A percentile compares a stretch with the other conserved stretches of the same genome.
These are phyloP conservation scores for Poecilus cupreus DNA, from an alignment of 2,888 invertebrate genomes.

Conservation along the genomic window DNA sequence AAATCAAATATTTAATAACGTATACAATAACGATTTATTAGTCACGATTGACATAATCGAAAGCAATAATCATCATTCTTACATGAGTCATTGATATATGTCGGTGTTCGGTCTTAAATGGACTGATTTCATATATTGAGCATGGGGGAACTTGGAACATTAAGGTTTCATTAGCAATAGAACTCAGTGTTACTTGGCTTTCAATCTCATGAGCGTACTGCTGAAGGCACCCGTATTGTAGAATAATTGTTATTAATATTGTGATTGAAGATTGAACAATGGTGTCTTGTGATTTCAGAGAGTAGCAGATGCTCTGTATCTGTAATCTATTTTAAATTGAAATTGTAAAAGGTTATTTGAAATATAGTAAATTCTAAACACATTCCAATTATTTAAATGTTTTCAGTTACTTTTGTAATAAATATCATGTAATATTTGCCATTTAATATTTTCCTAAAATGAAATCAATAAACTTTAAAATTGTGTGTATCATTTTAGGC, in stretches of 20 bases:
- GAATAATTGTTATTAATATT: background rate
- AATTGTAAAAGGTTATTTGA: background rate
- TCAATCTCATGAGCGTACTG: background rate
- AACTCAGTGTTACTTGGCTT: background rate
- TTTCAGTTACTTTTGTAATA: too few relatives aligned
- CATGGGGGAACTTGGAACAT: constrained; percentile 12
- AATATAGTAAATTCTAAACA: too few relatives aligned
- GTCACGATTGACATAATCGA: constrained; percentile 29
- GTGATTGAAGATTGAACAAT: background rate
- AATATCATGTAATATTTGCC: too few relatives aligned
- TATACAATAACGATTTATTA: constrained; percentile 23
- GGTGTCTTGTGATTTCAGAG: background rate
- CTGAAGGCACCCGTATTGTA: constrained; percentile 9
- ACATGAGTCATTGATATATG: constrained; percentile 20
- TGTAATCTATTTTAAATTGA: background rate
- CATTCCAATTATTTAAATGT: too few relatives aligned
- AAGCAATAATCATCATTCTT: constrained; percentile 26
- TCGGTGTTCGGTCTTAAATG: background rate
- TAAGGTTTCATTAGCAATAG: constrained; percentile 6
- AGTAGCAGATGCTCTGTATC: too few relatives aligned
- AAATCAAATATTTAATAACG: background rate
- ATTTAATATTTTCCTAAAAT: too few relatives aligned
- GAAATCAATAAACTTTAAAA: too few relatives aligned
- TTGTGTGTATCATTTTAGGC: too few relatives aligned
- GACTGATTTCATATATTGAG: constrained; percentile 3